Evolutionary conservation across 2,888 invertebrate genomes (phyloP), one percentile per base, ranked within the genome.

Genomic region (Drosophila setosimentum): DNA sequence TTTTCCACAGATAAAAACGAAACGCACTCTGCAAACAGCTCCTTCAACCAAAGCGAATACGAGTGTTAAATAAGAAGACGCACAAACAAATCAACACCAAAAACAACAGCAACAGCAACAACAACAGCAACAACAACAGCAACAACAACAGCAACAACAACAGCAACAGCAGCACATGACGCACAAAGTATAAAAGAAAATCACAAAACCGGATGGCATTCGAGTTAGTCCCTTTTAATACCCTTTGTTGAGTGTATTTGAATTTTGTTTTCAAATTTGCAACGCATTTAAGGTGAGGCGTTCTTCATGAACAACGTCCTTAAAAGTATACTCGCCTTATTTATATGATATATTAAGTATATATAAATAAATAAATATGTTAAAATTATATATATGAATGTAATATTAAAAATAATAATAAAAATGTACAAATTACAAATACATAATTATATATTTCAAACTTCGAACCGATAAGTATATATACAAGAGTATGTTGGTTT

Each of bases 171-270:
- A n/a, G 3, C 51, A 63, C 66, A 35, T 18, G 29, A 51, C 8
- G 30, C 35, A 40, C 33, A 63, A 13, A 32, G 21, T 33, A 16
- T n/a, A 53, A 37, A 53, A 21, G 54, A 32, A 40, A 68, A 51
- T 61, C 63, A 54, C 53, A 68, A 70, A 68, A 66, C 72, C 80
- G 83, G 73, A 79, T 66, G 69, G 48, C 73, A 29, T 59, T 55
- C 55, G 73, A 80, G 71, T 64, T 73, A 70, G 65, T 73, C 80
- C 63, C 30, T 69, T 71, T 66, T 33, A 3, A 21, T 11, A 13
- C 7, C 13, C 13, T 45, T 45, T 45, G 13, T 21, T 21, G 45
- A 21, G 45, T 45, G 45, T 21, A 13, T 42, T 21, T 21, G 21
- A 21, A 42, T 21, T 42, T 42, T 21, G 42, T 0, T 6, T 11